Evolutionary conservation across 1,140 invertebrate genomes (phyloP).

Genomic region (Arctopsyche grandis): DNA sequence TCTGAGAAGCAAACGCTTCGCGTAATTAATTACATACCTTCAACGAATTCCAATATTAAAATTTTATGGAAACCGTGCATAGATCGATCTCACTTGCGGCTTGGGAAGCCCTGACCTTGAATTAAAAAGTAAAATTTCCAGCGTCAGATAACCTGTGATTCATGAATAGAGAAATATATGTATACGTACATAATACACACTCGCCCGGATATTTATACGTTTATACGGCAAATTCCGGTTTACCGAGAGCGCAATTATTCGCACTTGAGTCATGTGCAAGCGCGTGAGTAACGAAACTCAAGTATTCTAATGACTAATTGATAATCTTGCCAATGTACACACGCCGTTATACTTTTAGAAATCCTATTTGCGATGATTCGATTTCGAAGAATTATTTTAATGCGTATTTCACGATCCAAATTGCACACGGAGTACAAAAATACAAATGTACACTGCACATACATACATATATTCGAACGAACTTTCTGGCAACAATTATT

Average conservation of each 20-base stretch:
- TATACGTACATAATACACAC: neutral
- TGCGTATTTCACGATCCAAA: too few relatives aligned
- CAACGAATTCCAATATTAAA: too few relatives aligned
- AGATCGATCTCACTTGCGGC: too few relatives aligned
- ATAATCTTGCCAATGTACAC: neutral
- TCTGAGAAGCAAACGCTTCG: too few relatives aligned
- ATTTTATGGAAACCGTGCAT: too few relatives aligned
- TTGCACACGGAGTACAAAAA: too few relatives aligned
- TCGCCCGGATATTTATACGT: neutral
- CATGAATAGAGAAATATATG: neutral
- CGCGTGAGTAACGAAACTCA: conserved; percentile 1
- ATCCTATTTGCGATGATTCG: neutral
- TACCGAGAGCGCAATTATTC: conserved; percentile 13
- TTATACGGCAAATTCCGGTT: conserved; percentile 7
- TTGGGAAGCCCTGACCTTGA: too few relatives aligned
- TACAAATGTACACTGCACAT: too few relatives aligned
- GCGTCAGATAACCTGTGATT: neutral
- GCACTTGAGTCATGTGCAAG: conserved; percentile 11
- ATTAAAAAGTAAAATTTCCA: conserved; percentile 15
- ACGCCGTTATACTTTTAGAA: neutral
- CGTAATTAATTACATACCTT: too few relatives aligned
- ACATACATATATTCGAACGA: too few relatives aligned
- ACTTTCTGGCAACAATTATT: too few relatives aligned
- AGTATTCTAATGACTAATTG: conserved; percentile 11
- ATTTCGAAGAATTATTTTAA: neutral